Conservation (phyloP, 2,797 vertebrate species). For the Etheostoma perlongum region DNA sequence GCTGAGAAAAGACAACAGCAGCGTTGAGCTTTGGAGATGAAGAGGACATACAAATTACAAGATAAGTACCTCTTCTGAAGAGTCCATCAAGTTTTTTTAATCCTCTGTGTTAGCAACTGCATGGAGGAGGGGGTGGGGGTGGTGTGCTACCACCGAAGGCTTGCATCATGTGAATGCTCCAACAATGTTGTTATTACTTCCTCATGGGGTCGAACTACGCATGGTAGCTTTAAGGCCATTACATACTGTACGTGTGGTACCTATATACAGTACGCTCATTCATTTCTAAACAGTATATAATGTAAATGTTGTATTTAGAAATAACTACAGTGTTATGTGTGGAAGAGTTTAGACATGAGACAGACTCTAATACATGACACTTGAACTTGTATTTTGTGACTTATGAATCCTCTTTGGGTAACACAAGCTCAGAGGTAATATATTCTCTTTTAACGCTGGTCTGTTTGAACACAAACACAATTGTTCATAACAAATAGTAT, state of each 20-base stretch:
- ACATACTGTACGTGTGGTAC: neutral
- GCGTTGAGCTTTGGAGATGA: too few species aligned
- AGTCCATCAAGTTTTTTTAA: too few species aligned
- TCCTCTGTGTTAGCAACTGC: too few species aligned
- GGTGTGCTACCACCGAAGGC: too few species aligned
- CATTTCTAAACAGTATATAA: neutral
- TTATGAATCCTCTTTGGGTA: slow-evolving; percentile 34
- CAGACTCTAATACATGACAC: slow-evolving; percentile 7
- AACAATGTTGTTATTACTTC: too few species aligned
- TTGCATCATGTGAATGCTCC: too few species aligned
- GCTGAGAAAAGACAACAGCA: too few species aligned
- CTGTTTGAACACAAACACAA: slow-evolving; percentile 52
- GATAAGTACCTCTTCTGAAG: too few species aligned
- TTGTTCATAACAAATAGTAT: slow-evolving; percentile 51
- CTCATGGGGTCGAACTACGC: too few species aligned
- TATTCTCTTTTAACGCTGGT: slow-evolving; percentile 50
- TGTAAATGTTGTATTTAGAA: neutral
- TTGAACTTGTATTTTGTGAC: slow-evolving; percentile 34
- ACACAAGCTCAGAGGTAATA: slow-evolving; percentile 60
- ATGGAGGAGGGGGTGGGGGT: too few species aligned
- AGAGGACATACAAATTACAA: too few species aligned
- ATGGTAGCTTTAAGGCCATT: neutral
- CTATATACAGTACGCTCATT: neutral
- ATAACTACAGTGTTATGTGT: neutral
- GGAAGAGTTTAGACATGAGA: neutral